Conservation (phyloP, 2,113 vertebrate species). For the Nipponia nippon region DNA sequence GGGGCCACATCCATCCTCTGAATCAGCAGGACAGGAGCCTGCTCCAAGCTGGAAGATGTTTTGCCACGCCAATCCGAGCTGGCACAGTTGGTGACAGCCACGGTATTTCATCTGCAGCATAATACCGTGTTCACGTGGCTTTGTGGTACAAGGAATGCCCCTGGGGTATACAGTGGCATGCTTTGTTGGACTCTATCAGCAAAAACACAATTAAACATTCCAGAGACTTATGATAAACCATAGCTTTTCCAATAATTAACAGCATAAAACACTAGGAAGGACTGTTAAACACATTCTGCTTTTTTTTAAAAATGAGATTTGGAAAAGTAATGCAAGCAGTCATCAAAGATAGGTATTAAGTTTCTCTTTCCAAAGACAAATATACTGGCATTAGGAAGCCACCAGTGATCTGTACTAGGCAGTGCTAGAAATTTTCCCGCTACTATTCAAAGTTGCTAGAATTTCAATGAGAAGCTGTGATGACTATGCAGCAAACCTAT, state of each 20-base stretch:
- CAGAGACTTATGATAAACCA: background rate
- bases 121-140: rapidly evolving
- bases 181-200: background rate
- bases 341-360: background rate
- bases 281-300: background rate
- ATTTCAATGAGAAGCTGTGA: background rate
- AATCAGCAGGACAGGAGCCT: background rate
- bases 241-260: background rate
- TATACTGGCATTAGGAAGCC: background rate
- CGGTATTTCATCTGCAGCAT: background rate
- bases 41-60: background rate
- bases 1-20: background rate
- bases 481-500: background rate
- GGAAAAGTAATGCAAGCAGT: background rate
- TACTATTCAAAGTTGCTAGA: background rate
- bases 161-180: rapidly evolving
- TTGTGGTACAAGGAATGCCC: background rate
- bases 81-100: background rate
- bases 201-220: background rate
- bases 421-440: background rate
- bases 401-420: background rate
- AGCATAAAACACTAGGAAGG: background rate
- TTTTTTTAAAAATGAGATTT: background rate
- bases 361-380: background rate
- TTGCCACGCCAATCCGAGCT: rapidly evolving